Evolutionary conservation across 2,113 vertebrate genomes (phyloP).

Genomic region (Castor canadensis): DNA sequence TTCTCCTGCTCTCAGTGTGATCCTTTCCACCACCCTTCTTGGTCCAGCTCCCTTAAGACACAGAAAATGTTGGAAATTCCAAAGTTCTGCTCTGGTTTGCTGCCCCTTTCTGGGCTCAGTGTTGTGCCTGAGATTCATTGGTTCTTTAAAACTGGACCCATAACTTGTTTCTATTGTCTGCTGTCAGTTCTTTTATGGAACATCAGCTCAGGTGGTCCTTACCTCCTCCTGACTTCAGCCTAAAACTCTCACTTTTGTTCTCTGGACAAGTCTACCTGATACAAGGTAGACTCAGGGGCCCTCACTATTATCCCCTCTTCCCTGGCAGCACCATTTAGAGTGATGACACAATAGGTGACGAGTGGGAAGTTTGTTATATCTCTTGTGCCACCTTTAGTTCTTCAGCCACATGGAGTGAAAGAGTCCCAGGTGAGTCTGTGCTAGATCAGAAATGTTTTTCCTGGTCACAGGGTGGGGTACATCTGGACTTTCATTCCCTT

Average conservation of each 20-base stretch:
- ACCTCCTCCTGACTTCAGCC: background rate
- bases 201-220: background rate
- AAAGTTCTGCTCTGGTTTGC: background rate
- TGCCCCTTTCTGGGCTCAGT: background rate
- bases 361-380: background rate
- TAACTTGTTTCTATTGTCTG: background rate
- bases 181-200: background rate
- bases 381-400: background rate
- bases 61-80: background rate
- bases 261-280: background rate
- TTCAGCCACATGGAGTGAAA: background rate
- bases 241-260: background rate
- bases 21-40: background rate
- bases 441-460: background rate
- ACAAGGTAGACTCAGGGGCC: background rate
- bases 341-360: background rate
- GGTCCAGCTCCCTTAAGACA: background rate
- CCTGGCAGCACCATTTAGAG: background rate
- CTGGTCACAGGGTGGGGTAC: background rate
- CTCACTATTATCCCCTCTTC: background rate
- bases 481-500: accelerated
- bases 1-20: background rate
- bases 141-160: background rate
- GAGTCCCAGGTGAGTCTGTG: background rate
- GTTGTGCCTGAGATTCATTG: accelerated